Conservation (phyloP, 2,113 vertebrate species). For the Podilymbus podiceps region DNA sequence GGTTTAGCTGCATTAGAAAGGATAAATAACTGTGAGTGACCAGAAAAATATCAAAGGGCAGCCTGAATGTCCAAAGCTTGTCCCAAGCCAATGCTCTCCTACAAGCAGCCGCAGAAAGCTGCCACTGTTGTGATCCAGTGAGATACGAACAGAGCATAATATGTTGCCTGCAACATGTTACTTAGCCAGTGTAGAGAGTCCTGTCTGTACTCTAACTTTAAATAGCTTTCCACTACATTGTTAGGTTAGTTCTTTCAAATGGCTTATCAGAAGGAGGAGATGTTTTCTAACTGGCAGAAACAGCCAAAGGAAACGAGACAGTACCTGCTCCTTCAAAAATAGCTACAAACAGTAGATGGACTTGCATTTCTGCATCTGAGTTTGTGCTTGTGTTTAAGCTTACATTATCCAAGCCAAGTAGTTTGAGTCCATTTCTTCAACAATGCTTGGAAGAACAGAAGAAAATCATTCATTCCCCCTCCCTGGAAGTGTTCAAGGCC, state of each 20-base stretch:
- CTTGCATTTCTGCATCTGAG: background rate
- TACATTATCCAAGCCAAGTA: background rate
- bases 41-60: background rate
- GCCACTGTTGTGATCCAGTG: background rate
- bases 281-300: background rate
- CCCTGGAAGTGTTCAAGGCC: too few relatives aligned
- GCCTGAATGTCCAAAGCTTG: background rate
- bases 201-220: background rate
- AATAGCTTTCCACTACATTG: background rate
- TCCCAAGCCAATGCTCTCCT: background rate
- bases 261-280: background rate
- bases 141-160: background rate
- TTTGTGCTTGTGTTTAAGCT: background rate
- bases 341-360: background rate
- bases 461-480: too few relatives aligned
- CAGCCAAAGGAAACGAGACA: background rate
- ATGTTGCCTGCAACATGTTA: background rate
- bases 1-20: background rate
- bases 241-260: background rate
- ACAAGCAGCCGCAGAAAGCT: background rate
- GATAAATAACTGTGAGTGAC: background rate
- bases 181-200: background rate
- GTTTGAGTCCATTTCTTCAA: background rate
- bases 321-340: background rate
- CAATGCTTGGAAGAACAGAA: background rate